Evolutionary conservation across 2,888 invertebrate genomes (phyloP), one percentile per base, ranked within the genome.

Genomic region (Drosophila quinaria): DNA sequence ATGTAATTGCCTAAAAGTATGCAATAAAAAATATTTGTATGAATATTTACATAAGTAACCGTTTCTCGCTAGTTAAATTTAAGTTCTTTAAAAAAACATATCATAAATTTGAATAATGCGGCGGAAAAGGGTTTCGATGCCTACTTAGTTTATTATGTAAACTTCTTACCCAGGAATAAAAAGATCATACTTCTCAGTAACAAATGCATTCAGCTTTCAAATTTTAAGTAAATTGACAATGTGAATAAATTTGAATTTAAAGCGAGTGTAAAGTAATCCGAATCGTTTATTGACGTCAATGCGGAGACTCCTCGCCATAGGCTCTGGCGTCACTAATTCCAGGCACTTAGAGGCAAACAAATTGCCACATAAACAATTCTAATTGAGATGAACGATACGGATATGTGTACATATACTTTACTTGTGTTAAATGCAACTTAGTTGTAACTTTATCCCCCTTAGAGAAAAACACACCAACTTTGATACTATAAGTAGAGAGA

Each of bases 331-430:
- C 63, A 65, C 70, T 81, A 85, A 85, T 87, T 81, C 87, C 62
- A 55, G 71, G 66, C 80, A 78, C 80, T 89, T 84, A 70, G 55
- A 25, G 39, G 70, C 72, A 82, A 85, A 87, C 86, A 89, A 86
- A 86, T 86, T 84, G 87, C 89, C 80, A 71, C 85, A 89, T 82
- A 84, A 87, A 85, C 82, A 82, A 78, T 76, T 81, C 80, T 89
- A 87, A 86, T 89, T 86, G 89, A 78, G 86, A 86, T 81, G 70
- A 76, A 86, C 85, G 85, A 87, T 83, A 75, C 54, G 80, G 66
- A 74, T 62, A 58, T 71, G 51, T 41, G 41, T 52, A 31, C 47
- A 11, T 64, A 55, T 51, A 19, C 59, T n/a, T 52, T 51, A 15
- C 59, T n/a, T 52, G 9, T 60, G 41, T 69, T 86, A 68, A 88